phyloP scores from a whole-genome alignment of 2,888 invertebrate genomes.

The Leucophora obtusa region DNA sequence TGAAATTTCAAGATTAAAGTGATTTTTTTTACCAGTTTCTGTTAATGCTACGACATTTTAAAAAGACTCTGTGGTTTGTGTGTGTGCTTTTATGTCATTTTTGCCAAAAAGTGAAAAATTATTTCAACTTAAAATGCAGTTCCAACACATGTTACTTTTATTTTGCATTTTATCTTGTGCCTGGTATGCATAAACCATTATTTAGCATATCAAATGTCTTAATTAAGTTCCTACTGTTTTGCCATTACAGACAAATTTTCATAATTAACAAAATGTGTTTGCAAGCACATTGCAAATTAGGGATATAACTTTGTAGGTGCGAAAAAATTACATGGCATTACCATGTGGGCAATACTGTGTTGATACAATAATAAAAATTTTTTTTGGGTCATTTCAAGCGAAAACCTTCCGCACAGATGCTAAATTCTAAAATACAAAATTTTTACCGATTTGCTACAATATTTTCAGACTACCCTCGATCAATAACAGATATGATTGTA shows the following conservation, averaged over 20 bases:
- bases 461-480: too few relatives aligned
- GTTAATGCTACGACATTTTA: not conserved
- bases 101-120: slow-evolving; percentile 11
- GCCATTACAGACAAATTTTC: not conserved
- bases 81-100: not conserved
- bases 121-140: not conserved
- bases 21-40: slow-evolving; percentile 20
- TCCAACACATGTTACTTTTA: not conserved
- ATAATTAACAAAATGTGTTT: slow-evolving; percentile 47
- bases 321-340: too few relatives aligned
- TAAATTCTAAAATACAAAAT: too few relatives aligned
- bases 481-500: too few relatives aligned
- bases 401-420: too few relatives aligned
- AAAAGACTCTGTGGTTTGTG: not conserved
- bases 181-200: slow-evolving; percentile 20
- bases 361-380: too few relatives aligned
- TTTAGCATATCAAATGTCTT: slow-evolving; percentile 59
- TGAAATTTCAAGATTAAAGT: slow-evolving; percentile 51
- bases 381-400: too few relatives aligned
- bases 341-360: too few relatives aligned
- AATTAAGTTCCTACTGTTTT: slow-evolving; percentile 32
- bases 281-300: not conserved
- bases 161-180: not conserved
- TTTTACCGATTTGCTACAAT: too few relatives aligned
- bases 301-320: too few relatives aligned